Base-by-base conservation (phyloP, 2,797 vertebrate species). In the Chelidonichthys spinosus region DNA sequence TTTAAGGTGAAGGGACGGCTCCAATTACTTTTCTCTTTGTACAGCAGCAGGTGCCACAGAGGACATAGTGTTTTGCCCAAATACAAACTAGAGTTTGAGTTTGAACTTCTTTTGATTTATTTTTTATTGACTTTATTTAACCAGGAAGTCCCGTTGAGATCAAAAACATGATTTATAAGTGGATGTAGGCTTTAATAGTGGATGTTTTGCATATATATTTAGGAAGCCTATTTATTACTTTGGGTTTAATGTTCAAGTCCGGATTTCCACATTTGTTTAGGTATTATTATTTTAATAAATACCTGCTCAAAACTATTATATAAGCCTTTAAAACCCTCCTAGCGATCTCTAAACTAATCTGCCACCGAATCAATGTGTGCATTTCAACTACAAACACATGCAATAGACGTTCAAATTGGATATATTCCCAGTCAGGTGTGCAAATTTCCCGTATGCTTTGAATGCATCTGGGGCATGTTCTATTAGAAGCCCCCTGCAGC, bases 11-110 rank as follows among this genome's bases (percentile, higher is more conserved):
- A 2, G 35, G 43, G 59, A 70, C 72, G 59, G 63, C 70, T 69
- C 71, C 53, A 74, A 70, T 84, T 74, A 78, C 40, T 50, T 10
- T 68, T 63, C 50, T 79, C 58, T 64, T 49, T 54, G 33, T 60
- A n/a, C 25, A 46, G 72, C 66, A 63, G 11, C 65, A 65, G 32
- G 62, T 58, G 50, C 25, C 36, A 49, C 6, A 39, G 37, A 64
- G 35, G 18, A 47, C 9, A n/a, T n/a, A 67, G 44, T n/a, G 25
- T 25, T 25, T 25, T 25, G 25, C 25, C 25, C 25, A 25, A 25
- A 25, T 25, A 25, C 25, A 25, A 25, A 25, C 25, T 25, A 25
- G 25, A 25, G 25, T 25, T 25, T 25, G 25, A 25, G 25, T 25
- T 25, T 25, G 25, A 25, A 25, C 25, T 25, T 25, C 25, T 25